Conservation (phyloP, 1,140 invertebrate genomes). For the Brachionus plicatilis region DNA sequence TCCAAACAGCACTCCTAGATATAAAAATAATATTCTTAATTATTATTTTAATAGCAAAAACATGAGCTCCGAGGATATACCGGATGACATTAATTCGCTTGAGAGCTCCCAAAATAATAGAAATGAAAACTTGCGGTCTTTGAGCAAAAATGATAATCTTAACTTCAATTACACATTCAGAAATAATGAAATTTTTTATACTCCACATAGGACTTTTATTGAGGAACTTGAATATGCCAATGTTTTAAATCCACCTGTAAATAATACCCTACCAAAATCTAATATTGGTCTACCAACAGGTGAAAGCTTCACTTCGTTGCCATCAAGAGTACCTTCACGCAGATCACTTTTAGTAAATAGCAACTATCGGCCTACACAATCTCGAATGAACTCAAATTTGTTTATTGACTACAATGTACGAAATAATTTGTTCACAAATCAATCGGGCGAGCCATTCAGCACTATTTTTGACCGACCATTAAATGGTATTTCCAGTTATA, state of each 20-base stretch:
- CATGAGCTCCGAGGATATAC: not conserved
- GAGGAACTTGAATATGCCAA: slow-evolving; percentile 18
- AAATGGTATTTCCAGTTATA: not conserved
- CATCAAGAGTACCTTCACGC: not conserved
- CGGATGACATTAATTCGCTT: not conserved
- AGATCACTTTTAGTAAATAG: not conserved
- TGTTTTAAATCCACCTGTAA: not conserved
- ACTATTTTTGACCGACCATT: not conserved
- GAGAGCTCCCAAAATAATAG: not conserved
- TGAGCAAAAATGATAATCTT: slow-evolving; percentile 16
- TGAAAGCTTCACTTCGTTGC: not conserved
- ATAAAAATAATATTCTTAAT: slow-evolving; percentile 29
- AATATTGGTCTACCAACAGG: not conserved
- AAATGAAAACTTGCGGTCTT: not conserved
- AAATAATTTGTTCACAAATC: slow-evolving; percentile 28
- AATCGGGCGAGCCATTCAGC: not conserved
- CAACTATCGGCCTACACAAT: not conserved
- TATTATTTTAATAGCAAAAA: slow-evolving; percentile 28
- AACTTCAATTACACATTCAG: slow-evolving; percentile 9
- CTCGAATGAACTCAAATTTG: not conserved
- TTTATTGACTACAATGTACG: slow-evolving; percentile 10
- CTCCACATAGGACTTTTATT: not conserved
- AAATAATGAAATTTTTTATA: not conserved
- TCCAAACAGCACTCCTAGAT: not conserved
- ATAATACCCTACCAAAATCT: not conserved